These are phyloP conservation scores for Seriola aureovittata DNA, from an alignment of 2,113 vertebrate genomes.

Conservation along the genomic window DNA sequence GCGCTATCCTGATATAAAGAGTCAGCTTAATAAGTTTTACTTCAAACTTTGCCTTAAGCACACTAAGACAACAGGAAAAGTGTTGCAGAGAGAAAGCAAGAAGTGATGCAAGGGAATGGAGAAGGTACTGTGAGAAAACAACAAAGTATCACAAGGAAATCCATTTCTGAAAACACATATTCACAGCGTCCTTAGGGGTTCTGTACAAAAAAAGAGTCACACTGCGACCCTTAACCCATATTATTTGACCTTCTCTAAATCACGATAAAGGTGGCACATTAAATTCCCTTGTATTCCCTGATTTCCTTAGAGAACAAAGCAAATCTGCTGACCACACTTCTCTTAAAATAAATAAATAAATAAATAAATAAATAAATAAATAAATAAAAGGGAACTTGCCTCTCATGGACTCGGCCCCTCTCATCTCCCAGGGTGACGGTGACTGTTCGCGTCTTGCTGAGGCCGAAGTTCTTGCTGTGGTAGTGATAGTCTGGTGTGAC, in stretches of 20 bases:
- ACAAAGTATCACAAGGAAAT: neutral
- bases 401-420: conserved; percentile 96
- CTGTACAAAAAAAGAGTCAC: neutral
- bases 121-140: neutral
- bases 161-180: neutral
- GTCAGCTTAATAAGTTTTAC: neutral
- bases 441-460: conserved; percentile 92
- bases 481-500: conserved; percentile 98
- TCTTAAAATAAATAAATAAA: too few species aligned
- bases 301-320: neutral
- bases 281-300: neutral
- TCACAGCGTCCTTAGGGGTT: neutral
- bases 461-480: conserved; percentile 93
- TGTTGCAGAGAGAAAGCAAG: neutral
- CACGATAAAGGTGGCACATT: neutral
- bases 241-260: neutral
- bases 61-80: neutral
- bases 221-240: neutral
- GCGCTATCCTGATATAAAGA: neutral
- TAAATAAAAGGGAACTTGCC: conserved; percentile 76
- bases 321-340: neutral
- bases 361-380: too few species aligned
- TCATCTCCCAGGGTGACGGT: conserved; percentile 97
- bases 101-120: neutral
- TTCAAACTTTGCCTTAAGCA: neutral